Evolutionary conservation across 2,888 invertebrate species (phyloP).

Genomic region (Zele albiditarsus): DNA sequence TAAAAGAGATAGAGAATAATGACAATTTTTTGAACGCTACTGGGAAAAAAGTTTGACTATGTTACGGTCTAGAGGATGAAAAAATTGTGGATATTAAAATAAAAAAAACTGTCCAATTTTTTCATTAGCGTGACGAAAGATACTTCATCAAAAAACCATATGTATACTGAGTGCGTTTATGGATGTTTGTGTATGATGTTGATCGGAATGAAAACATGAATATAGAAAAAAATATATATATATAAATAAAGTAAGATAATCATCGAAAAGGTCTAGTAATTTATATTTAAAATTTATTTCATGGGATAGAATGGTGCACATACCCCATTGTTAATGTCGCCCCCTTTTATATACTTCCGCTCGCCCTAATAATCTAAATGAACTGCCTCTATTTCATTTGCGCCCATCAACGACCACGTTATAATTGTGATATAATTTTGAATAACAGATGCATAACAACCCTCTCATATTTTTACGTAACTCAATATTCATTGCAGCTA

Average conservation of each 20-base stretch:
- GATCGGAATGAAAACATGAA: background rate
- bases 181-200: background rate
- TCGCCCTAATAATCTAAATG: slow-evolving; percentile 61
- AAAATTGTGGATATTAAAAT: slow-evolving; percentile 14
- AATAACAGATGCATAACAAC: background rate
- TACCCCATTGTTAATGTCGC: slow-evolving; percentile 17
- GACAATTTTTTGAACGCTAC: background rate
- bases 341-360: slow-evolving; percentile 54
- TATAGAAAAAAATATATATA: background rate
- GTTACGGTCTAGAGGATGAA: background rate
- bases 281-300: background rate
- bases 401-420: background rate
- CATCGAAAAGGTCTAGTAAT: background rate
- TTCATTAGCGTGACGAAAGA: slow-evolving; percentile 3
- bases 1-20: slow-evolving; percentile 11
- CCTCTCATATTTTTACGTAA: background rate
- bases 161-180: background rate
- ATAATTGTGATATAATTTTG: background rate
- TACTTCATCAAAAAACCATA: background rate
- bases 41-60: slow-evolving; percentile 27
- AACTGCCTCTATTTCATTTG: slow-evolving; percentile 48
- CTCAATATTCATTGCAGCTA: background rate
- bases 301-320: background rate
- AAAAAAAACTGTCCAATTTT: slow-evolving; percentile 18
- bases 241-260: slow-evolving; percentile 10